A percentile compares a stretch with the other conserved stretches of the same genome.
Evolutionary conservation across 2,113 vertebrate genomes (phyloP).

Genomic region (Dryoscopus gambensis): DNA sequence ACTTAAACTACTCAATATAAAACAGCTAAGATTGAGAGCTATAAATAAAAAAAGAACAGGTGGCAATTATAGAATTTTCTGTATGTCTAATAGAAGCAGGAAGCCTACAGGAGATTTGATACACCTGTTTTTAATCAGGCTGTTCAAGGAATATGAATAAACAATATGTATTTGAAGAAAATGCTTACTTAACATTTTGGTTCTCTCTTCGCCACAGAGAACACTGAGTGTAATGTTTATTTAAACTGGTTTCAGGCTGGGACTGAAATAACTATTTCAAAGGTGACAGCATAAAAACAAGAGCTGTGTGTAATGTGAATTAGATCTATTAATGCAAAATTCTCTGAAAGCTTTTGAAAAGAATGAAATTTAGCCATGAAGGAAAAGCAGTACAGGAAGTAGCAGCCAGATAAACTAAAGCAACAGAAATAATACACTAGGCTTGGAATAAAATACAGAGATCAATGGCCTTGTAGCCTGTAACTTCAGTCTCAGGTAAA

Average conservation of each 20-base stretch:
- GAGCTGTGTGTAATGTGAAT: neutral
- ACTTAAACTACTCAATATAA: neutral
- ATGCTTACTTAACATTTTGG: neutral
- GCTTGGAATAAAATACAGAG: neutral
- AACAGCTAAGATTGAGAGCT: neutral
- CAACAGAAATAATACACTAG: neutral
- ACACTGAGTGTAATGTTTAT: fast-evolving
- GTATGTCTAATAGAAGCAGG: neutral
- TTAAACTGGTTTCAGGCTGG: neutral
- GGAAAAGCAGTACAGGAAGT: neutral
- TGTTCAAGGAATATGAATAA: neutral
- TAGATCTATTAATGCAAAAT: neutral
- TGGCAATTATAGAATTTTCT: neutral
- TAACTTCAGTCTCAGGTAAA: neutral
- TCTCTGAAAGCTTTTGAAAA: neutral
- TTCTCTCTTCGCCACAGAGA: neutral
- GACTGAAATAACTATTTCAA: neutral
- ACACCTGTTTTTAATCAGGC: neutral
- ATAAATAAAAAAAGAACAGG: neutral
- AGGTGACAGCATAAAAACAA: neutral
- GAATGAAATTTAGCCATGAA: neutral
- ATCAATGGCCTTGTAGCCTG: neutral
- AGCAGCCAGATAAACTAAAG: neutral
- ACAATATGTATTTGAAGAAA: neutral
- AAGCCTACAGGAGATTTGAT: neutral